phyloP scores from a whole-genome alignment of 2,113 vertebrate genomes.

The Gobius niger region DNA sequence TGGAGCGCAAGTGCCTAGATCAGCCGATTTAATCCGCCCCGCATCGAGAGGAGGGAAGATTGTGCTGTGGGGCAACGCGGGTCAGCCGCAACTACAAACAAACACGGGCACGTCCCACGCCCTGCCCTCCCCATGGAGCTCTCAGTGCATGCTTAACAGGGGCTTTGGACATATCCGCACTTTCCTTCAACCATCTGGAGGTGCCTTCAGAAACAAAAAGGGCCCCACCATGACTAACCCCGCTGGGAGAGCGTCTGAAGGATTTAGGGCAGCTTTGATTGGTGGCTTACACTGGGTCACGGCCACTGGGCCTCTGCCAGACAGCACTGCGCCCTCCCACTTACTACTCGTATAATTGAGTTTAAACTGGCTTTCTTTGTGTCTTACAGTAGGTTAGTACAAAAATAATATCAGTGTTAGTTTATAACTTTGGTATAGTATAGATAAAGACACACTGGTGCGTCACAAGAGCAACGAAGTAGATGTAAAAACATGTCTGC shows the following conservation, averaged over 20 bases:
- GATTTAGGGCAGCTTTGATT: constrained; percentile 75
- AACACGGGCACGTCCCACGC: constrained; percentile 23
- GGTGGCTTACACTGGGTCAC: constrained; percentile 74
- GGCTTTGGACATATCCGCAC: constrained; percentile 59
- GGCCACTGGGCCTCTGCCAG: constrained; percentile 70
- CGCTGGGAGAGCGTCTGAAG: constrained; percentile 58
- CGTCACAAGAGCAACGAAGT: no score
- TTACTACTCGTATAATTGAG: constrained; percentile 8
- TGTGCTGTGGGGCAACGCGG: constrained; percentile 40
- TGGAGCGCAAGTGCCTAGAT: constrained; percentile 37
- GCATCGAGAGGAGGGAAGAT: constrained; percentile 31
- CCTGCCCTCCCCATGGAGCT: constrained; percentile 16
- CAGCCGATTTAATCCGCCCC: constrained; percentile 56
- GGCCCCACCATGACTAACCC: constrained; percentile 57
- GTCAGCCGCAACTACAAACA: constrained; percentile 48
- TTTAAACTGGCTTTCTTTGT: constrained; percentile 11
- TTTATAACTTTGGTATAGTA: no score
- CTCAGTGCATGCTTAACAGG: constrained; percentile 59
- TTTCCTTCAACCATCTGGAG: constrained; percentile 71
- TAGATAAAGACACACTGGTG: no score
- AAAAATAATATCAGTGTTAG: neutral
- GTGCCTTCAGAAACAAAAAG: constrained; percentile 57
- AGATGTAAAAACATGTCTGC: no score
- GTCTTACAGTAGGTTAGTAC: neutral
- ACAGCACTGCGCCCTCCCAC: constrained; percentile 45